Evolutionary conservation across 2,888 invertebrate genomes (phyloP), one percentile per base, ranked within the genome.

Genomic region (Formica aserva): DNA sequence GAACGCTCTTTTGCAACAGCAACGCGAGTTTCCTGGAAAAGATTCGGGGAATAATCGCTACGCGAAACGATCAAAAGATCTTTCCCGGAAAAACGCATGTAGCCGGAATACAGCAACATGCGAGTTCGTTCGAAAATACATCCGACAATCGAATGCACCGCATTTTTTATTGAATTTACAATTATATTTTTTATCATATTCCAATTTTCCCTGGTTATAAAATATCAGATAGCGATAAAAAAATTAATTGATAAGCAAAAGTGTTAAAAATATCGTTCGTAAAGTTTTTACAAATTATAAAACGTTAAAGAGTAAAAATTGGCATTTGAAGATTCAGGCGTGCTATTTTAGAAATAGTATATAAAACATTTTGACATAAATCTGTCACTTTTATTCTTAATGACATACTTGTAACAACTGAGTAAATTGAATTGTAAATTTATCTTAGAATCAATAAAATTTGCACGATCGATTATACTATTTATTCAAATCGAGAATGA

Each of bases 11-110:
- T 52, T 32, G 32, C 13, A 48, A 55, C 52, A 22, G n/a, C 4
- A 66, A 4, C 9, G 15, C 22, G 32, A 60, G 26, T 32, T 80
- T 80, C 78, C 22, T 35, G 45, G 71, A 80, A 71, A 71, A 80
- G 45, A 60, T 80, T 71, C 22, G 60, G 41, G 15, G 8, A 52
- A 71, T n/a, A 22, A 52, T 32, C 22, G 52, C 52, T 26, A 22
- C 3, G 13, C 41, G n/a, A 76, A 52, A 77, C n/a, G 35, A 26
- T 67, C 38, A 55, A 67, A 55, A 32, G 26, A 55, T n/a, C 38
- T 38, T 55, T 67, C 55, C n/a, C 38, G 66, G 55, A n/a, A 66
- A 66, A 66, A n/a, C 3, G 75, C 15, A 41, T n/a, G n/a, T 13
- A 8, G n/a, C 11, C 38, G 38, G 52, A 38, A 52, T 35, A 66